These are phyloP conservation scores for Drosophila multiciliata DNA, from an alignment of 2,888 invertebrate genomes.

Conservation along the genomic window DNA sequence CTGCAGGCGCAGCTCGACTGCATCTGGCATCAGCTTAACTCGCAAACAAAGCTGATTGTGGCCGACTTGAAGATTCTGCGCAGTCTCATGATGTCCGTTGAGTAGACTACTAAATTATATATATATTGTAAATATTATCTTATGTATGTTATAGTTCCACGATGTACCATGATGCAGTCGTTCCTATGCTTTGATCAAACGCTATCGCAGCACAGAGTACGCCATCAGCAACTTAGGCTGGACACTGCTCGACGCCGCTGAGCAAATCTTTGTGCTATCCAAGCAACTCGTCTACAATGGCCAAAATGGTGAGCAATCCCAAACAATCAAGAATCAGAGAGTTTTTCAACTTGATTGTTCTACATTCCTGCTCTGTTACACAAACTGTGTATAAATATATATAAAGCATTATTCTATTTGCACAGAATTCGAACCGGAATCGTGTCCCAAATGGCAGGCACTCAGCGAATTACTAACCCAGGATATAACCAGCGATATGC, in stretches of 20 bases:
- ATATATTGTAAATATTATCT: background rate
- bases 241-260: slow-evolving; percentile 95
- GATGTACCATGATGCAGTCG: slow-evolving; percentile 94
- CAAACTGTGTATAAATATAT: too few species aligned
- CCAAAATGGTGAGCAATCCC: slow-evolving; percentile 86
- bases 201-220: slow-evolving; percentile 92
- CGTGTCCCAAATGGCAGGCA: too few species aligned
- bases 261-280: slow-evolving; percentile 92
- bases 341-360: background rate
- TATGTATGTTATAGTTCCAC: slow-evolving; percentile 88
- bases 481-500: too few species aligned
- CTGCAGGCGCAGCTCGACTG: slow-evolving; percentile 95
- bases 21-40: slow-evolving; percentile 97
- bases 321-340: background rate
- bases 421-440: too few species aligned
- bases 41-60: slow-evolving; percentile 93
- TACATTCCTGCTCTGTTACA: background rate
- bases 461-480: too few species aligned
- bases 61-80: slow-evolving; percentile 95
- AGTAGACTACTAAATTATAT: slow-evolving; percentile 34
- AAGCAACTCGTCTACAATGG: slow-evolving; percentile 90
- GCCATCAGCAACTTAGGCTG: slow-evolving; percentile 94
- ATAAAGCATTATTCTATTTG: too few species aligned
- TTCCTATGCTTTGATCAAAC: slow-evolving; percentile 91
- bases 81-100: slow-evolving; percentile 91